Conservation (phyloP, 2,888 invertebrate species). For the Ypsolopha sequella region DNA sequence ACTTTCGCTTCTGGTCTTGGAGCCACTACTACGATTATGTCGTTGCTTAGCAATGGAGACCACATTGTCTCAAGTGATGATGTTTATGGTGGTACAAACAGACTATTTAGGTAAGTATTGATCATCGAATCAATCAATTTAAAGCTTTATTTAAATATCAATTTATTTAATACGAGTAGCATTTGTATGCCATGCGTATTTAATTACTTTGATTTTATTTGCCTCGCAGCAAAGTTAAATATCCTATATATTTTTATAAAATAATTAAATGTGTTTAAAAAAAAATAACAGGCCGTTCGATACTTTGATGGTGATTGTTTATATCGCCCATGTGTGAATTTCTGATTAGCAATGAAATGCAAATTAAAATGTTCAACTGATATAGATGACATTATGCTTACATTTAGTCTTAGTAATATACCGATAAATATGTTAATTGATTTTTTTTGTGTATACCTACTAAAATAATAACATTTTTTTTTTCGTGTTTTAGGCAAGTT, state of each 20-base stretch:
- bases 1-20: constrained; percentile 94
- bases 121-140: too few relatives aligned
- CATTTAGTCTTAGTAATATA: background rate
- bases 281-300: too few relatives aligned
- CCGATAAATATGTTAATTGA: background rate
- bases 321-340: too few relatives aligned
- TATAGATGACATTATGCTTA: background rate
- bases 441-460: background rate
- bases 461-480: background rate
- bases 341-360: too few relatives aligned
- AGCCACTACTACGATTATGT: constrained; percentile 80
- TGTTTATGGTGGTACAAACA: constrained; percentile 94
- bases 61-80: constrained; percentile 93
- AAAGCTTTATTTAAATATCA: background rate
- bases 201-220: too few relatives aligned
- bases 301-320: too few relatives aligned
- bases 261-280: too few relatives aligned
- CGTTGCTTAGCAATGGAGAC: constrained; percentile 86
- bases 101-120: constrained; percentile 65
- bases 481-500: constrained; percentile 69
- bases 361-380: too few relatives aligned
- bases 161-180: too few relatives aligned
- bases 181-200: too few relatives aligned
- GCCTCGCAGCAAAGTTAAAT: too few relatives aligned
- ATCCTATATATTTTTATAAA: too few relatives aligned